Evolutionary conservation across 2,113 vertebrate species (phyloP).

Genomic region (Suncus etruscus): DNA sequence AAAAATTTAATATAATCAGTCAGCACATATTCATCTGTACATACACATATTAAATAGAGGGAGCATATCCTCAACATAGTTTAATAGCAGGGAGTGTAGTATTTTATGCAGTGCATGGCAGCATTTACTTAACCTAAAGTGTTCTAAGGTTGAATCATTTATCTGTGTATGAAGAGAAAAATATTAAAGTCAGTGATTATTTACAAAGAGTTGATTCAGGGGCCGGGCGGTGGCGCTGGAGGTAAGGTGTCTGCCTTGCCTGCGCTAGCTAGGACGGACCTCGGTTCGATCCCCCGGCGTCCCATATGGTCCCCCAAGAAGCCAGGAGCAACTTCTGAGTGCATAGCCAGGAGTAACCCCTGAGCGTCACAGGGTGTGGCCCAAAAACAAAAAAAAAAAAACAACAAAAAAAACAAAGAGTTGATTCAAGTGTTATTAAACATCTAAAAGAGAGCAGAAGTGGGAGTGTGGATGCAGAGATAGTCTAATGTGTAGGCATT

Average conservation of each 20-base stretch:
- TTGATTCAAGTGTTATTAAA: background rate
- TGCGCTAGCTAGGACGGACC: too few species aligned
- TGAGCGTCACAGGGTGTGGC: too few species aligned
- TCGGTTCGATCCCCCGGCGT: too few species aligned
- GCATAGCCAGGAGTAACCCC: too few species aligned
- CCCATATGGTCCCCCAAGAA: too few species aligned
- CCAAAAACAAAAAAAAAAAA: too few species aligned
- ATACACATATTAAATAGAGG: background rate
- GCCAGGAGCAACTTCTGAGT: too few species aligned
- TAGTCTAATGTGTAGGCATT: too few species aligned
- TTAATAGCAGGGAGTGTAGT: background rate
- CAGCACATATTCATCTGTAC: background rate
- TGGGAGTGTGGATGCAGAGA: too few species aligned
- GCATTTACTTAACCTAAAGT: background rate
- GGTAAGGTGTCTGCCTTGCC: too few species aligned
- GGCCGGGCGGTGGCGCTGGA: too few species aligned
- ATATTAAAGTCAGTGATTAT: background rate
- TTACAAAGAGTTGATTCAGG: background rate
- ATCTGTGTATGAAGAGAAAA: background rate
- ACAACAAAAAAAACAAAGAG: too few species aligned
- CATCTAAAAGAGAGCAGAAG: background rate
- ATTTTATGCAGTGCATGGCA: background rate
- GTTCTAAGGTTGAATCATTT: background rate
- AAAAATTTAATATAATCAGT: background rate
- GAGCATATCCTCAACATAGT: background rate